phyloP scores from a whole-genome alignment of 1,140 invertebrate genomes.

The Diploscapter pachys region DNA sequence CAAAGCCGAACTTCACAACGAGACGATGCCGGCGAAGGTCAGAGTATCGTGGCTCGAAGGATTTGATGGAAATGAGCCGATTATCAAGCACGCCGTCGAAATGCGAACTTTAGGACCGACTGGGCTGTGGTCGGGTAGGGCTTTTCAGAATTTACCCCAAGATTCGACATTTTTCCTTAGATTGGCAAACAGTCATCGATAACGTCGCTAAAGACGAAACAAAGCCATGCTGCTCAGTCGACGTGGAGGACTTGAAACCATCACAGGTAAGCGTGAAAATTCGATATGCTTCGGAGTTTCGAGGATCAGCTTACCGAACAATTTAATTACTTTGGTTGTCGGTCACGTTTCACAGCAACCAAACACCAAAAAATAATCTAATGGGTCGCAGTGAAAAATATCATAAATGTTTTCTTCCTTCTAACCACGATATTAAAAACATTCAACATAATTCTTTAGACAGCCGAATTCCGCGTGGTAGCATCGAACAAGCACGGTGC shows the following conservation, averaged over 20 bases:
- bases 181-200: conserved; percentile 69
- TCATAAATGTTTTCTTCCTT: background rate
- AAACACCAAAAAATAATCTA: too few relatives aligned
- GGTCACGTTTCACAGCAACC: too few relatives aligned
- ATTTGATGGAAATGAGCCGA: conserved; percentile 93
- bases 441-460: conserved; percentile 44
- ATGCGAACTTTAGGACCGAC: conserved; percentile 71
- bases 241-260: conserved; percentile 16
- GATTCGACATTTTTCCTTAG: too few relatives aligned
- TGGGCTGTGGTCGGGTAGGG: conserved; percentile 67
- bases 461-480: conserved; percentile 90
- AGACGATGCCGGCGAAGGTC: conserved; percentile 69
- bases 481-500: conserved; percentile 88
- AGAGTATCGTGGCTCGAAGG: conserved; percentile 82
- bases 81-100: conserved; percentile 87
- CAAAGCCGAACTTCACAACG: conserved; percentile 68
- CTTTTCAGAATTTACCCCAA: conserved; percentile 47
- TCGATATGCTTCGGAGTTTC: too few relatives aligned
- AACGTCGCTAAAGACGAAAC: conserved; percentile 73
- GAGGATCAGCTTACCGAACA: too few relatives aligned
- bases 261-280: too few relatives aligned
- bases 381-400: too few relatives aligned
- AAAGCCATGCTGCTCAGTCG: conserved; percentile 66
- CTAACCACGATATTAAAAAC: background rate
- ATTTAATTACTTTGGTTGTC: too few relatives aligned